Conservation (phyloP, 2,113 vertebrate genomes). For the Fulica atra region DNA sequence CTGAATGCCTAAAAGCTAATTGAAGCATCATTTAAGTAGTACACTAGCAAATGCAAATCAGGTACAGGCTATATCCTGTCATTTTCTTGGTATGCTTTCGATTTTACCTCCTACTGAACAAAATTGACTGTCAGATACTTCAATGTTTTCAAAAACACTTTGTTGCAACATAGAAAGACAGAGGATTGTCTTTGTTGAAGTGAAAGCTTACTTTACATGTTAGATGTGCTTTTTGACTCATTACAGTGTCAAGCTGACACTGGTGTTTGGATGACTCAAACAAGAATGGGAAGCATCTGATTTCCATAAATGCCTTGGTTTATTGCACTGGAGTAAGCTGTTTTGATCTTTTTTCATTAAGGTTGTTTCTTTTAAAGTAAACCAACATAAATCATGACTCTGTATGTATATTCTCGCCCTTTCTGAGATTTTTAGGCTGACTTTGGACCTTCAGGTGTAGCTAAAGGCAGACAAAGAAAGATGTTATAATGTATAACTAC, state of each 20-base stretch:
- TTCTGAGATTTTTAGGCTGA: constrained; percentile 19
- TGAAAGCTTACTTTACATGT: constrained; percentile 13
- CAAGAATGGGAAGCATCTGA: constrained; percentile 9
- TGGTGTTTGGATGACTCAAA: constrained; percentile 31
- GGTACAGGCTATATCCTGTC: neutral
- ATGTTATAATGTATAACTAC: neutral
- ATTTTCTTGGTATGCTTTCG: neutral
- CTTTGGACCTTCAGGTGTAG: neutral
- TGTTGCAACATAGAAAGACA: neutral
- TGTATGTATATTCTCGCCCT: neutral
- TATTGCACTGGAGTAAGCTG: constrained; percentile 30
- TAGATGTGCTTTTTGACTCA: constrained; percentile 11
- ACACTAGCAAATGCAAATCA: neutral
- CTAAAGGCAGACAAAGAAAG: neutral
- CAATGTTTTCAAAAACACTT: neutral
- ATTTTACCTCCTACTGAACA: constrained; percentile 22
- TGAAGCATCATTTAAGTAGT: neutral
- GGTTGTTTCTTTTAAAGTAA: neutral
- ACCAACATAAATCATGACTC: neutral
- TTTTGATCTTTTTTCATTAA: constrained; percentile 7
- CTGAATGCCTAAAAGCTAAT: neutral
- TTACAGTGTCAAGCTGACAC: constrained; percentile 35
- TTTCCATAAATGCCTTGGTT: constrained; percentile 30
- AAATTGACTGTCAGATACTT: neutral
- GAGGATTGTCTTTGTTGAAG: neutral